Evolutionary conservation across 2,113 vertebrate species (phyloP).

Genomic region (Pycnonotus jocosus): DNA sequence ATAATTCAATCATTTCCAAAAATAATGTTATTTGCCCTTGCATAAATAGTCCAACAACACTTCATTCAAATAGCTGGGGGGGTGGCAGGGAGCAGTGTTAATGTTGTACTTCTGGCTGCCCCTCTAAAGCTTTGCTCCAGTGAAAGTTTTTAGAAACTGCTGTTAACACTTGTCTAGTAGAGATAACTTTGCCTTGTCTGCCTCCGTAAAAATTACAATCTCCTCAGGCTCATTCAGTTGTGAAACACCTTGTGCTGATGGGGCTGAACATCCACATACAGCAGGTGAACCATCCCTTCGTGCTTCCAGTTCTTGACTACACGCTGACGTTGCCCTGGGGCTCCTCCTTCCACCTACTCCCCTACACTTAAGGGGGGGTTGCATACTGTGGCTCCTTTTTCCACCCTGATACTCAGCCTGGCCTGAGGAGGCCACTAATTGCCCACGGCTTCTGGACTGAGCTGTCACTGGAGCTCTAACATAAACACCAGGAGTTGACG

Average conservation of each 20-base stretch:
- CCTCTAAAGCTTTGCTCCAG: neutral
- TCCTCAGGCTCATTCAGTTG: neutral
- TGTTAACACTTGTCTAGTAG: neutral
- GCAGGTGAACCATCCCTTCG: neutral
- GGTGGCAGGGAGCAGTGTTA: neutral
- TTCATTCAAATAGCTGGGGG: neutral
- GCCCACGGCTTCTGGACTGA: neutral
- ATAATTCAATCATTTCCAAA: neutral
- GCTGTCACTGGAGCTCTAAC: neutral
- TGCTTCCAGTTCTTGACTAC: neutral
- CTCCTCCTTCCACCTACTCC: neutral
- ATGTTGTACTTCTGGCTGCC: neutral
- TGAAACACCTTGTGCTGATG: neutral
- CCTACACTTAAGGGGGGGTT: rapidly evolving
- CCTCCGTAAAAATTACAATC: neutral
- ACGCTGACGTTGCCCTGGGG: rapidly evolving
- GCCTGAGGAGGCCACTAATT: neutral
- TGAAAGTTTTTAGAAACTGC: neutral
- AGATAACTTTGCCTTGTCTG: neutral
- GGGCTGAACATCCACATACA: neutral
- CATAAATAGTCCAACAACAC: neutral
- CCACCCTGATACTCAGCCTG: neutral
- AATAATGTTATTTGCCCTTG: neutral
- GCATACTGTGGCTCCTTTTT: neutral
- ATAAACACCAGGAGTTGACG: rapidly evolving